Base-by-base conservation (phyloP, 2,797 vertebrate genomes). In the Acipenser ruthenus region DNA sequence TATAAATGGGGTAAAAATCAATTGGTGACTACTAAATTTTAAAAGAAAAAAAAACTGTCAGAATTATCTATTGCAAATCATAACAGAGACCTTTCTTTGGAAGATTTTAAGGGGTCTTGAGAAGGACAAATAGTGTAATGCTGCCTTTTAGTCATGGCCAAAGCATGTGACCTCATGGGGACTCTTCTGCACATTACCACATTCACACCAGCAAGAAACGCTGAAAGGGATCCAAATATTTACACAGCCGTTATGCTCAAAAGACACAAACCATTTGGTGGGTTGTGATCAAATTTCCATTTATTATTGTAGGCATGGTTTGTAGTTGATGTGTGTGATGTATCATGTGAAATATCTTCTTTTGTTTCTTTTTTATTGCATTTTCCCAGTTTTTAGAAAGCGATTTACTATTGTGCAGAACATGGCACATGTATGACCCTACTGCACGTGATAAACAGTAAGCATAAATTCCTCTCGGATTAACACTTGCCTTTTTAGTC, bases 181-280 rank as follows among this genome's bases (percentile, higher is more conserved):
- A 67, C 60, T 13, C 55, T 62, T 49, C 65, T 6, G 61, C 48
- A 66, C 51, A 62, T 65, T 62, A 62, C 50, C 60, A 69, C 52
- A n/a, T 69, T 70, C 61, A 64, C 61, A 51, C 60, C 60, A 62
- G 18, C 18, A 65, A 18, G 58, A 49, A 60, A 55, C 15, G 60
- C 60, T 63, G 60, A 18, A n/a, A 15, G 37, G 4, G 48, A 55
- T 52, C 69, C 65, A 70, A 70, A 70, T 70, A 70, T 70, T 70
- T 70, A 67, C 65, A 70, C 69, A 70, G 69, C 61, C 69, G 65
- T 56, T 67, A 60, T 52, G 51, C 65, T 70, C 60, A 65, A 63
- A 63, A 66, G 69, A 70, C 49, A 51, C 61, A 13, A 62, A 50
- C 60, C 65, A 64, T 67, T 65, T 60, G 65, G 51, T 47, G 49